Evolutionary conservation across 2,113 vertebrate species (phyloP).

Genomic region (Aplodontia rufa): DNA sequence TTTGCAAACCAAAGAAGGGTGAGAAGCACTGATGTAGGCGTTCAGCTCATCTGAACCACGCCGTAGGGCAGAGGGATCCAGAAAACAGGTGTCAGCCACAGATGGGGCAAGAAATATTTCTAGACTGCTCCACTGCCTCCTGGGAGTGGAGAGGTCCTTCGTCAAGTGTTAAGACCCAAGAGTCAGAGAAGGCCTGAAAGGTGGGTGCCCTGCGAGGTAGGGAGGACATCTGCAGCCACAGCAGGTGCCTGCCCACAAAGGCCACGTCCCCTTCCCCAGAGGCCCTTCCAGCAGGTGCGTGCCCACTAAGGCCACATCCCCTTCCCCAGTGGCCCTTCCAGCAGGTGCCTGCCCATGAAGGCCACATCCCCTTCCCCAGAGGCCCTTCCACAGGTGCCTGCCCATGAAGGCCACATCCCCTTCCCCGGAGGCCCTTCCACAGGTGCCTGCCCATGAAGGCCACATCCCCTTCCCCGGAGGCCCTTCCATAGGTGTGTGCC

Average conservation of each 20-base stretch:
- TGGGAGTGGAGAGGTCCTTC: neutral
- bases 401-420: too few species aligned
- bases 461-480: too few species aligned
- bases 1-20: neutral
- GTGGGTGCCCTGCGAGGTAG: neutral
- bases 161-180: conserved; percentile 18
- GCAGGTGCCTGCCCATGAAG: too few species aligned
- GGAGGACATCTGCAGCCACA: neutral
- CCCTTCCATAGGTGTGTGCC: too few species aligned
- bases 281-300: too few species aligned
- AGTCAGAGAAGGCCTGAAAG: neutral
- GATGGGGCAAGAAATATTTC: neutral
- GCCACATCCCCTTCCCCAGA: too few species aligned
- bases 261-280: too few species aligned
- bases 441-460: too few species aligned
- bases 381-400: too few species aligned
- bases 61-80: neutral
- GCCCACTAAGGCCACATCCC: too few species aligned
- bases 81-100: conserved; percentile 4
- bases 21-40: neutral
- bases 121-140: neutral
- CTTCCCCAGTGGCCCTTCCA: too few species aligned
- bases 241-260: accelerated
- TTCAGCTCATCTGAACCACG: neutral
- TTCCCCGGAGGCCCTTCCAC: too few species aligned